Percentiles rank a stretch among this genome's conserved stretches.
Conservation (phyloP, 2,113 vertebrate genomes). For the Halcyon malimbica region DNA sequence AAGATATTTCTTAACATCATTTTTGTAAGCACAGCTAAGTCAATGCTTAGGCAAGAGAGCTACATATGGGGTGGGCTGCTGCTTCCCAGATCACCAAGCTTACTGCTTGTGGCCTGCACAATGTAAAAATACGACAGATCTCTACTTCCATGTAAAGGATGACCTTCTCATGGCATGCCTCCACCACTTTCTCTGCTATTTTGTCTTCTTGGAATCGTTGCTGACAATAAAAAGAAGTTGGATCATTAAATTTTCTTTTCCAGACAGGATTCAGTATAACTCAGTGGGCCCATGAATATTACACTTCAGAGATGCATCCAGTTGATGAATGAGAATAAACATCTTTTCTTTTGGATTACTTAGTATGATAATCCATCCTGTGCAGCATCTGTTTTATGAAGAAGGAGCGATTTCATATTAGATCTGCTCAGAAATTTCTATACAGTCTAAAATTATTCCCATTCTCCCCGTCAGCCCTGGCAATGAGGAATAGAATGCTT, state of each 20-base stretch:
- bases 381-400: neutral
- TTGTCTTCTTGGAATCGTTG: neutral
- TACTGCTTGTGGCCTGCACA: neutral
- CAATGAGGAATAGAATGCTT: neutral
- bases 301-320: neutral
- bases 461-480: neutral
- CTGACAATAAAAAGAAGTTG: neutral
- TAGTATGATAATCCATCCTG: neutral
- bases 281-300: neutral
- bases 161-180: neutral
- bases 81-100: neutral
- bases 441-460: neutral
- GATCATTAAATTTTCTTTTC: neutral
- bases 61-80: neutral
- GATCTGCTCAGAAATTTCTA: neutral
- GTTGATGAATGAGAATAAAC: neutral
- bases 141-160: neutral
- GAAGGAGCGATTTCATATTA: neutral
- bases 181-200: neutral
- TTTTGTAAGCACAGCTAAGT: neutral
- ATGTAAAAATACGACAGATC: neutral
- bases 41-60: neutral
- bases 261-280: neutral
- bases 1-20: neutral
- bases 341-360: neutral